Base-by-base conservation (phyloP, 2,888 invertebrate genomes). In the Macrosoma leucophasiata region DNA sequence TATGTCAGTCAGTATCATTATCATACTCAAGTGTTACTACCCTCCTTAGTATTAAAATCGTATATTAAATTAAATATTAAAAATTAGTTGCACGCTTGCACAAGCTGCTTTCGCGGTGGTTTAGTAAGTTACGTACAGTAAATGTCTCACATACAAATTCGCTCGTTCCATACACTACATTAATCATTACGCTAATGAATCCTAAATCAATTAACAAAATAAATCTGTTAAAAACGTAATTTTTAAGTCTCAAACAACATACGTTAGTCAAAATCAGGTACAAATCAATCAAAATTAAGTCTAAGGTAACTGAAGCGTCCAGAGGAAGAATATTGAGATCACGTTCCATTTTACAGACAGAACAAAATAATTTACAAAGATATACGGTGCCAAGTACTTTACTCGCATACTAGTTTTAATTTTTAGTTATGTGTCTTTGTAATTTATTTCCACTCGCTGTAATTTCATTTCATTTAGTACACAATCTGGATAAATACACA, bases 301-400 rank as follows among this genome's bases (percentile, higher is more conserved):
- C 77, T 78, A 82, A 69, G 82, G 82, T 84, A 84, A 82, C 81
- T 74, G 65, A 77, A 77, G 58, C 66, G 64, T 62, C 54, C 62
- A 68, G 58, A 69, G 76, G 76, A 78, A 78, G 72, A 70, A 58
- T 56, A 54, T 47, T 82, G 82, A 82, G 84, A 84, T 84, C 82
- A 62, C 56, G 63, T 65, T 67, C 55, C 62, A 58, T 50, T 46
- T n/a, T n/a, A n/a, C n/a, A n/a, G n/a, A n/a, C n/a, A n/a, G n/a
- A n/a, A n/a, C n/a, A n/a, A n/a, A n/a, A n/a, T n/a, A n/a, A n/a
- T n/a, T n/a, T n/a, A n/a, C n/a, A n/a, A n/a, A n/a, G n/a, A n/a
- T n/a, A n/a, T n/a, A n/a, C n/a, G n/a, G n/a, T n/a, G n/a, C n/a
- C 21, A 14, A 27, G 27, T 34, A 32, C 27, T 43, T 17, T 5